Evolutionary conservation across 2,113 vertebrate species (phyloP), one percentile per base, ranked within the genome.

Genomic region (Sialia sialis): DNA sequence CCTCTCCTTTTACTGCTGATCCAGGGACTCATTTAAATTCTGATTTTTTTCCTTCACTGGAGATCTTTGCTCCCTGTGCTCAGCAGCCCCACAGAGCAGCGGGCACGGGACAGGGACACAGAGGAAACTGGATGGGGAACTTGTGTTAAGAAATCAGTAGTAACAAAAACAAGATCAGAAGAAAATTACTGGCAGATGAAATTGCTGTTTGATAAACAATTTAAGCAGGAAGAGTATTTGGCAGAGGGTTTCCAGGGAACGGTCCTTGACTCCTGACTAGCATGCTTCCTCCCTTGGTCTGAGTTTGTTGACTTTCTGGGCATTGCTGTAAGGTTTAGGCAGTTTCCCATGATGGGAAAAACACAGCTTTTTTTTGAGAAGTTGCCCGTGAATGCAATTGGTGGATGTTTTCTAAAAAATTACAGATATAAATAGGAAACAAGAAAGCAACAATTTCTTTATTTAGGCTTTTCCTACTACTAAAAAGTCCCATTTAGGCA

Each of bases 251-350:
- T 94, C 20, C 67, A 95, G 89, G 67, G 75, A 59, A 86, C 10
- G 74, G 93, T 84, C 95, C 95, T 95, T 96, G 95, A 95, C 94
- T 96, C 92, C 81, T 59, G 91, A 87, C 90, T 90, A 80, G 90
- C 36, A 16, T n/a, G 91, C 55, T 95, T 94, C 95, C 94, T 97
- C 96, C 87, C 89, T 39, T n/a, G 72, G 23, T 77, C 63, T 2
- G 66, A 54, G 84, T 88, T 95, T 94, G 87, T 77, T 90, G 96
- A 96, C 94, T 94, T 94, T 93, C 75, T 78, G 95, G 93, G 74
- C 94, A 94, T 10, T 13, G 60, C 79, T 82, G 63, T 44, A 63
- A 74, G 55, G 59, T 87, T 95, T 85, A 63, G 54, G 60, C 48
- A 59, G 70, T 94, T 96, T 95, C 95, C 93, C 96, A 95, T 85